phyloP scores from a whole-genome alignment of 92 coral and sea anemone genomes.

The Zoanthus solanderi region DNA sequence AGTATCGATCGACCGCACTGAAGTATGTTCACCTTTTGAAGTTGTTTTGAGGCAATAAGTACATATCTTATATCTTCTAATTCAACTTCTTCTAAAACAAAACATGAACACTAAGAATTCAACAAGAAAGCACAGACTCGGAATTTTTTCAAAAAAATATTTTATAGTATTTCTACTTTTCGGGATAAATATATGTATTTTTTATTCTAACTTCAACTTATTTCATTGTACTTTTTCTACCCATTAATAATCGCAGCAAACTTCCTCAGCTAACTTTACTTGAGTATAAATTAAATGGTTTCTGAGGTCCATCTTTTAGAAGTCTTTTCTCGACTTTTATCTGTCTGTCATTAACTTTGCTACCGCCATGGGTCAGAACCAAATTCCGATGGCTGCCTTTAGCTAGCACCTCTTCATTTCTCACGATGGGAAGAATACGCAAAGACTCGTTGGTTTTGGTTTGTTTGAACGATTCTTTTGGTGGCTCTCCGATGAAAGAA shows the following conservation, averaged over 20 bases:
- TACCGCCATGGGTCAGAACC: constrained; percentile 30
- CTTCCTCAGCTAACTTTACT: constrained; percentile 20
- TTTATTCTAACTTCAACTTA: background rate
- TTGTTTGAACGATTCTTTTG: background rate
- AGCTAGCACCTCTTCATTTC: constrained; percentile 34
- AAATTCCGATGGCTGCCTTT: constrained; percentile 37
- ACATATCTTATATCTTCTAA: no score
- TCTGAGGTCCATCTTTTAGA: background rate
- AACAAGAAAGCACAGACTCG: no score
- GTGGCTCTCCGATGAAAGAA: background rate
- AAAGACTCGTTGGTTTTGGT: constrained; percentile 13
- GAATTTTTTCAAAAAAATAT: no score
- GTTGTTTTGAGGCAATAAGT: no score
- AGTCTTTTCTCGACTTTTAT: constrained; percentile 27
- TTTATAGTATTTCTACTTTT: no score
- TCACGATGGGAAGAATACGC: constrained; percentile 34
- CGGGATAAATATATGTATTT: no score
- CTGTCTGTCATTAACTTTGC: constrained; percentile 40
- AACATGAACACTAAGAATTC: no score
- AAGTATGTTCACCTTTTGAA: no score
- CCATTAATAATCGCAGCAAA: background rate
- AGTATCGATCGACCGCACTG: no score
- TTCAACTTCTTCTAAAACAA: no score
- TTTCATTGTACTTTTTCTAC: background rate
- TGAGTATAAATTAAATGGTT: background rate